Percentiles rank a stretch among this genome's conserved stretches.
Evolutionary conservation across 2,888 invertebrate genomes (phyloP).

Genomic region (Ypsolopha scabrella): DNA sequence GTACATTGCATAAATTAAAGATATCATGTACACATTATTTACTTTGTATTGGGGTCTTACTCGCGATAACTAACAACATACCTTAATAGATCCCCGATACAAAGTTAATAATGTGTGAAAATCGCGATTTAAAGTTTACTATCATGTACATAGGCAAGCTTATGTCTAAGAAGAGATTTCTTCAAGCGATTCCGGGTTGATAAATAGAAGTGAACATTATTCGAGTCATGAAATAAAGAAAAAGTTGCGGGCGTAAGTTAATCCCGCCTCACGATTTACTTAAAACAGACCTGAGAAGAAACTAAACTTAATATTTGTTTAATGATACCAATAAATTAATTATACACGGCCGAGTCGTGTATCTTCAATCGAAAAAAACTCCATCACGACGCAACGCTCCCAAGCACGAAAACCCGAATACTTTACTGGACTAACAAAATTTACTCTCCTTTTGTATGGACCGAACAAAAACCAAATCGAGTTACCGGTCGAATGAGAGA

Average conservation of each 20-base stretch:
- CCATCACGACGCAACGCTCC: constrained; percentile 35
- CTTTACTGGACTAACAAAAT: constrained; percentile 49
- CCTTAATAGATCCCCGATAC: too few species aligned
- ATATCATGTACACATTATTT: too few species aligned
- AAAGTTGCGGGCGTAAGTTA: too few species aligned
- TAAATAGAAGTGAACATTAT: too few species aligned
- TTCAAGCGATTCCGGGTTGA: too few species aligned
- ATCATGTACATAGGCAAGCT: background rate
- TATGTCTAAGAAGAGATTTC: too few species aligned
- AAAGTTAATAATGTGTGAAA: too few species aligned
- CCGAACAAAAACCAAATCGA: constrained; percentile 65
- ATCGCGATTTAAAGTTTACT: background rate
- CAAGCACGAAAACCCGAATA: constrained; percentile 27
- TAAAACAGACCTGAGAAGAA: constrained; percentile 7
- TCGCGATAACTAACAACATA: too few species aligned
- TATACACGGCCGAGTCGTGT: constrained; percentile 40
- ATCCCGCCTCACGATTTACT: too few species aligned
- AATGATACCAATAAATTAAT: constrained; percentile 57
- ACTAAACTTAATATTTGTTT: constrained; percentile 51
- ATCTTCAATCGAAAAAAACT: constrained; percentile 25
- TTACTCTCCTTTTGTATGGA: constrained; percentile 50
- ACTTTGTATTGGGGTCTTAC: too few species aligned
- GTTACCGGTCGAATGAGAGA: constrained; percentile 65
- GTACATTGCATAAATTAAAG: too few species aligned
- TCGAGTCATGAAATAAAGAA: too few species aligned